phyloP scores from a whole-genome alignment of 2,797 vertebrate genomes.

The Pagetopsis macropterus region DNA sequence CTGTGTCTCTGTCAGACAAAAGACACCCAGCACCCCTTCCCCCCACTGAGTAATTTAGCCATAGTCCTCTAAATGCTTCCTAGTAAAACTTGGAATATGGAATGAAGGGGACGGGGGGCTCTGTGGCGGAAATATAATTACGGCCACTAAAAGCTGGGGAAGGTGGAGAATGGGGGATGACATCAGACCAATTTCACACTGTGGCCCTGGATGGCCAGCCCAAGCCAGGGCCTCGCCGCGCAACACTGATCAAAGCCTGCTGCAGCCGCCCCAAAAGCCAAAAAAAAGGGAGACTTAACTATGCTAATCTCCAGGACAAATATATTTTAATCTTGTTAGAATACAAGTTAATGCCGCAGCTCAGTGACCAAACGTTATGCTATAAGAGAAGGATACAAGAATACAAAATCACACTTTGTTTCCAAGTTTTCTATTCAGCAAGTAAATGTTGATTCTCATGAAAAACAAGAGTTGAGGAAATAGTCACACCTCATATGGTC shows the following conservation, averaged over 20 bases:
- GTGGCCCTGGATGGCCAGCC: slow-evolving; percentile 90
- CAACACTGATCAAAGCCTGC: slow-evolving; percentile 98
- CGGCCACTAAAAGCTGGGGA: slow-evolving; percentile 91
- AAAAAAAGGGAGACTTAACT: slow-evolving; percentile 88
- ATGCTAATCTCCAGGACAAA: slow-evolving; percentile 99
- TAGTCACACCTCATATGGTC: slow-evolving; percentile 13
- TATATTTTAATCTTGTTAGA: slow-evolving; percentile 99
- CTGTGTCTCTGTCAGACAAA: slow-evolving; percentile 78
- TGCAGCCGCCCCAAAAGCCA: slow-evolving; percentile 88
- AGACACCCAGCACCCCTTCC: slow-evolving; percentile 84
- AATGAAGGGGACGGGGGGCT: slow-evolving; percentile 91
- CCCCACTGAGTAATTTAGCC: slow-evolving; percentile 89
- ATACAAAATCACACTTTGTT: slow-evolving; percentile 56
- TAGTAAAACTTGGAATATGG: slow-evolving; percentile 96
- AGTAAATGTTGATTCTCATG: neutral
- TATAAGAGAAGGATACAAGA: slow-evolving; percentile 74
- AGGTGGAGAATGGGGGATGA: slow-evolving; percentile 95
- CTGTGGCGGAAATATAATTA: slow-evolving; percentile 99
- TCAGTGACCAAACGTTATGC: slow-evolving; percentile 93
- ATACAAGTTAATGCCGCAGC: slow-evolving; percentile 98
- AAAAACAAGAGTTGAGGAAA: slow-evolving; percentile 57
- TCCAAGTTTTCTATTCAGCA: slow-evolving; percentile 20
- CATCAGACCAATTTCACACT: slow-evolving; percentile 99
- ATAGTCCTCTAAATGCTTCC: slow-evolving; percentile 91
- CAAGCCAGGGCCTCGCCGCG: slow-evolving; percentile 90